Percentiles rank a stretch among this genome's conserved stretches.
Conservation (phyloP, 2,888 invertebrate species). For the Beris morrisii region DNA sequence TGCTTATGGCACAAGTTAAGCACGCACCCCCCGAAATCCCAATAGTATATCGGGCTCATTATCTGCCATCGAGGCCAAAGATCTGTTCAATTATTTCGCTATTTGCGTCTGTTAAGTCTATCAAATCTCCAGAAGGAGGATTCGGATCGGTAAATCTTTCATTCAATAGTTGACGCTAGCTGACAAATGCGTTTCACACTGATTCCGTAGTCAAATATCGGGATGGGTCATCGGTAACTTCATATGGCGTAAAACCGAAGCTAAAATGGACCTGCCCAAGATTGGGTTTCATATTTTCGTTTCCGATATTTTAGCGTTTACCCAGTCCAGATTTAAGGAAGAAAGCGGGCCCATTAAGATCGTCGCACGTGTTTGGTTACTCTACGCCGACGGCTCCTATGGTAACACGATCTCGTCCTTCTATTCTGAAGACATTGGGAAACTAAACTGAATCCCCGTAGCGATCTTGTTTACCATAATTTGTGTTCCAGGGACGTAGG, state of each 20-base stretch:
- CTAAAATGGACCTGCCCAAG: slow-evolving; percentile 6
- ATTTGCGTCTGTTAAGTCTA: slow-evolving; percentile 10
- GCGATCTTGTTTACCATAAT: too few species aligned
- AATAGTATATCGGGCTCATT: not conserved
- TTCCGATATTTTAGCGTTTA: slow-evolving; percentile 25
- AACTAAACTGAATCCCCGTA: too few species aligned
- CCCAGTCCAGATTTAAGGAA: not conserved
- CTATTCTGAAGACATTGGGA: not conserved
- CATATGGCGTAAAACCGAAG: slow-evolving; percentile 19
- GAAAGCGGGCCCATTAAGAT: slow-evolving; percentile 6
- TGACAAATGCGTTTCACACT: not conserved
- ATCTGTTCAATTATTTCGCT: not conserved
- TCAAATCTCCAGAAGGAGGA: not conserved
- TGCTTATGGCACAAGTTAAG: slow-evolving; percentile 30
- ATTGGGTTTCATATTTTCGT: slow-evolving; percentile 27
- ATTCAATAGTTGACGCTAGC: not conserved
- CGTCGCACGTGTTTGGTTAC: slow-evolving; percentile 24
- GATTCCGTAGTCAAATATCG: slow-evolving; percentile 10
- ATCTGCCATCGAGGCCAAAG: not conserved
- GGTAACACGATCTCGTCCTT: slow-evolving; percentile 18
- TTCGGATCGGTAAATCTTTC: slow-evolving; percentile 14
- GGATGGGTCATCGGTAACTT: slow-evolving; percentile 6
- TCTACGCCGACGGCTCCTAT: slow-evolving; percentile 23
- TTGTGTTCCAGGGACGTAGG: too few species aligned
- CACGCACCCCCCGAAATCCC: slow-evolving; percentile 25